Evolutionary conservation across 2,888 invertebrate species (phyloP).

Genomic region (Linnaemya tessellans): DNA sequence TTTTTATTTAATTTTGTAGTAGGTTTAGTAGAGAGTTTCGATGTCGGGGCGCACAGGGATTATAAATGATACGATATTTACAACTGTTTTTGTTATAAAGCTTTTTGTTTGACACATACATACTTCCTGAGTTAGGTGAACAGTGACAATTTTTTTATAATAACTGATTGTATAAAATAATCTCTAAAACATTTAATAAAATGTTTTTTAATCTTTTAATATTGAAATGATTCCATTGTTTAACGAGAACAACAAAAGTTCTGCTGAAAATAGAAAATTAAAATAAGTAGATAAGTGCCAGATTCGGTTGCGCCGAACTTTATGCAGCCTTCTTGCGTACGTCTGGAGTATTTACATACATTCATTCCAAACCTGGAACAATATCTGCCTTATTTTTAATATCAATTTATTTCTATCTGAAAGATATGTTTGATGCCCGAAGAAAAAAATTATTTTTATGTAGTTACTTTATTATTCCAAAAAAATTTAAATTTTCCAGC

Average conservation of each 20-base stretch:
- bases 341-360: too few species aligned
- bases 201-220: not conserved
- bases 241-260: not conserved
- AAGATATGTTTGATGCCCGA: too few species aligned
- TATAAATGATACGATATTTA: not conserved
- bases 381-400: too few species aligned
- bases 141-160: conserved; percentile 6
- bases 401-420: too few species aligned
- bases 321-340: too few species aligned
- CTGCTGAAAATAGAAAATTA: not conserved
- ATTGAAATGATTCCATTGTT: not conserved
- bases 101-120: not conserved
- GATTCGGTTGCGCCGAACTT: too few species aligned
- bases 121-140: not conserved
- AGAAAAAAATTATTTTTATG: too few species aligned
- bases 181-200: not conserved
- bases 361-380: too few species aligned
- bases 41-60: not conserved
- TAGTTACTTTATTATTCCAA: too few species aligned
- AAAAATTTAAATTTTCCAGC: too few species aligned
- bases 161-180: conserved; percentile 5
- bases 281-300: too few species aligned
- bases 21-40: not conserved
- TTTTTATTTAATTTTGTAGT: not conserved
- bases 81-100: not conserved